Conservation (phyloP, 1,140 invertebrate species). For the Bombus fervidus region DNA sequence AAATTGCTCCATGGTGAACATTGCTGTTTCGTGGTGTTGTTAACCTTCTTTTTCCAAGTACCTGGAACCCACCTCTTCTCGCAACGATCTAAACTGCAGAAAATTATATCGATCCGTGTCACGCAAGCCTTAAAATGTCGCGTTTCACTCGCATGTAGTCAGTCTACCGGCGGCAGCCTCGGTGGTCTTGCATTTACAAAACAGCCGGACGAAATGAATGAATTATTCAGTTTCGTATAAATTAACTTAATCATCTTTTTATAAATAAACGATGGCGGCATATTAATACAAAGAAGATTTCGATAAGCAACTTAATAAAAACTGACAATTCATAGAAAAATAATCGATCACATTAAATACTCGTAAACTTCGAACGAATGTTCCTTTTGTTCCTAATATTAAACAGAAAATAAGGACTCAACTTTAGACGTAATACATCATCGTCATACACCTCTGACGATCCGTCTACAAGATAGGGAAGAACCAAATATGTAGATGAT, state of each 20-base stretch:
- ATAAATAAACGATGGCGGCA: background rate
- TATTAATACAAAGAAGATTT: background rate
- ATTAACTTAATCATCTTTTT: slow-evolving; percentile 6
- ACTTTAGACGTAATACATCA: background rate
- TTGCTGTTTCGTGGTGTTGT: background rate
- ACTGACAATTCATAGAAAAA: background rate
- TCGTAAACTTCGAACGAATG: background rate
- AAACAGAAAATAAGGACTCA: background rate
- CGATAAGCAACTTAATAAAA: background rate
- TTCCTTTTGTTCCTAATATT: background rate
- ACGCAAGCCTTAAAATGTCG: slow-evolving; percentile 47
- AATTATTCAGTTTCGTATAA: slow-evolving; percentile 31
- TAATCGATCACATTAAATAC: background rate
- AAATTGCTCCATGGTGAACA: background rate
- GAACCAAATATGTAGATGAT: background rate
- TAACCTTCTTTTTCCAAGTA: background rate
- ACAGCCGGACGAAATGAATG: slow-evolving; percentile 5
- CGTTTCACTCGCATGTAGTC: slow-evolving; percentile 27
- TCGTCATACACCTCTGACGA: background rate
- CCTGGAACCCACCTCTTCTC: slow-evolving; percentile 16
- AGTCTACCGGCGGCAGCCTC: background rate
- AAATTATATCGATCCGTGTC: slow-evolving; percentile 43
- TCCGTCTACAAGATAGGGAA: background rate
- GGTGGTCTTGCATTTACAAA: slow-evolving; percentile 37
- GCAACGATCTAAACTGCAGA: slow-evolving; percentile 21